These are phyloP conservation scores for Rhaphigaster nebulosa DNA, from an alignment of 2,888 invertebrate species.

Conservation along the genomic window DNA sequence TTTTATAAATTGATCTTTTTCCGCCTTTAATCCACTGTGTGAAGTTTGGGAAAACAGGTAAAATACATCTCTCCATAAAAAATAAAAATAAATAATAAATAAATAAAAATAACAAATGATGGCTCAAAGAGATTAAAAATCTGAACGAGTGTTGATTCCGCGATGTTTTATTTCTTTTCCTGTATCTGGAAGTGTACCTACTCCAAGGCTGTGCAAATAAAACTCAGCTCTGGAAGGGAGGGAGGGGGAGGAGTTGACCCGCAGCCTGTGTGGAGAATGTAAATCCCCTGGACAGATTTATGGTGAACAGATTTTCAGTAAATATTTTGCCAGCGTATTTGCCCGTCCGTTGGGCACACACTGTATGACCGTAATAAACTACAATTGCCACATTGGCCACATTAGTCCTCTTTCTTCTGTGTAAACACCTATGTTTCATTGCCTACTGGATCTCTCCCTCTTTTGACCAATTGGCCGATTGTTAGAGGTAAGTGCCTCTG, in stretches of 20 bases:
- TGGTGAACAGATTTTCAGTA: constrained; percentile 43
- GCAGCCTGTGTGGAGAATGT: background rate
- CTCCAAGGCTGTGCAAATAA: constrained; percentile 1
- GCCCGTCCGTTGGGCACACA: background rate
- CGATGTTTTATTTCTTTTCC: background rate
- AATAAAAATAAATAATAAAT: too few species aligned
- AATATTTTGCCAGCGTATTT: constrained; percentile 36
- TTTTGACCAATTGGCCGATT: background rate
- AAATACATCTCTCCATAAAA: background rate
- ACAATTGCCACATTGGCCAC: background rate
- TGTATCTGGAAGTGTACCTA: background rate
- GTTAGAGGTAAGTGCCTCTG: background rate
- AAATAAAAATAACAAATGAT: too few species aligned
- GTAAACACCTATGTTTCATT: background rate
- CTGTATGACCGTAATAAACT: background rate
- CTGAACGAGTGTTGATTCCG: background rate
- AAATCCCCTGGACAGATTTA: constrained; percentile 21
- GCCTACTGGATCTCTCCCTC: background rate
- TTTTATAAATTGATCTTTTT: too few species aligned
- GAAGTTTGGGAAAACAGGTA: too few species aligned
- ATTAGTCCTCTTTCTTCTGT: background rate
- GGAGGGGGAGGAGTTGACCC: background rate
- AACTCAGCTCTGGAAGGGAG: background rate
- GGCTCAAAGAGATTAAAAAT: background rate
- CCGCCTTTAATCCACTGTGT: too few species aligned